Evolutionary conservation across 1,140 invertebrate genomes (phyloP).

Genomic region (Vanessa atalanta): DNA sequence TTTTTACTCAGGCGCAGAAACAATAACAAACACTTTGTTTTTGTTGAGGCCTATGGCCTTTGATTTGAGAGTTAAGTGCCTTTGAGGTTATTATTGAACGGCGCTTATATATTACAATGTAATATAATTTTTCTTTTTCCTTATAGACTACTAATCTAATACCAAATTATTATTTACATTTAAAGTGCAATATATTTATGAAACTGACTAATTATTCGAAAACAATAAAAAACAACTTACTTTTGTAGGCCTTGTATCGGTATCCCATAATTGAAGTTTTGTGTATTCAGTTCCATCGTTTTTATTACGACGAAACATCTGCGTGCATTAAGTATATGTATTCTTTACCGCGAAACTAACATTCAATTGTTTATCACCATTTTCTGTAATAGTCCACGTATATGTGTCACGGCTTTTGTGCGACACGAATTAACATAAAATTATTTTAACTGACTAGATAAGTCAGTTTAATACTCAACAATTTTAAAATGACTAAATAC

Average conservation of each 20-base stretch:
- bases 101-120: too few species aligned
- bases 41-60: too few species aligned
- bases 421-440: conserved; percentile 4
- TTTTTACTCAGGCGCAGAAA: too few species aligned
- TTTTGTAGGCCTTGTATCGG: neutral
- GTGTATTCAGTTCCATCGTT: conserved; percentile 55
- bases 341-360: neutral
- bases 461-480: neutral
- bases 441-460: neutral
- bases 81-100: too few species aligned
- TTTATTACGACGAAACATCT: conserved; percentile 64
- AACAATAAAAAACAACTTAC: conserved; percentile 7
- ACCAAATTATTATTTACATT: too few species aligned
- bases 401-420: neutral
- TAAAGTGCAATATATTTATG: neutral
- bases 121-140: too few species aligned
- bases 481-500: neutral
- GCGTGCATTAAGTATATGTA: conserved; percentile 9
- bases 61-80: too few species aligned
- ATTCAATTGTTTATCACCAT: conserved; percentile 4
- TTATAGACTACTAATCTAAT: too few species aligned
- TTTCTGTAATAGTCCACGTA: neutral
- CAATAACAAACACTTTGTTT: too few species aligned
- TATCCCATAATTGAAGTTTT: conserved; percentile 55
- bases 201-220: neutral